Evolutionary conservation across 2,797 vertebrate species (phyloP), one percentile per base, ranked within the genome.

Genomic region (Schizopygopsis pylzovi): DNA sequence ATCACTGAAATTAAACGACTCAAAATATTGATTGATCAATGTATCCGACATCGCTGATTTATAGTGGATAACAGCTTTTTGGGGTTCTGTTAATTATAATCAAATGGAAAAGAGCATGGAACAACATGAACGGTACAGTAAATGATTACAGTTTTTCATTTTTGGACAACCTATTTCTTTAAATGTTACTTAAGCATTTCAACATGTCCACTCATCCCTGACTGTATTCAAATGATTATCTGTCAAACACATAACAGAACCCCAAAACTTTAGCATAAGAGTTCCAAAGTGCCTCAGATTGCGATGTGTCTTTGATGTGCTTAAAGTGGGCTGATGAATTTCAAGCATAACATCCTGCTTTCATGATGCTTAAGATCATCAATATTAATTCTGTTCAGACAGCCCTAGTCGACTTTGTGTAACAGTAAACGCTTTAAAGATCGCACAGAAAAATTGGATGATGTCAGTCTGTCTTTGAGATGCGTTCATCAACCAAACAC

Each of bases 301-400:
- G 73, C 4, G 49, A 59, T 37, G 22, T 20, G 43, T 20, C 85
- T 86, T 86, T 86, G 63, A 86, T 86, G 85, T 83, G 85, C 59
- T 78, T 87, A 89, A 91, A 91, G 88, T 90, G 90, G 89, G 90
- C 90, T 86, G 88, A 86, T 88, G 87, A 88, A 91, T 92, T 80
- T 89, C 81, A 90, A 93, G 88, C 91, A 85, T 88, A 90, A 91
- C 91, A 92, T 88, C 90, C 88, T 83, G 85, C 87, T 90, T 91
- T 92, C 88, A 90, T 73, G 39, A 89, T 68, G 83, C 85, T 90
- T 13, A 12, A 86, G 84, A 91, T 93, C 91, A 95, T 95, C 91
- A 94, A 93, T 94, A 94, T 94, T 93, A 68, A 93, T 94, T 93
- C 90, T 75, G 89, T 78, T 79, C 88, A 92, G 92, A 94, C 93